Conservation (phyloP, 2,113 vertebrate genomes). For the Ochotona princeps region DNA sequence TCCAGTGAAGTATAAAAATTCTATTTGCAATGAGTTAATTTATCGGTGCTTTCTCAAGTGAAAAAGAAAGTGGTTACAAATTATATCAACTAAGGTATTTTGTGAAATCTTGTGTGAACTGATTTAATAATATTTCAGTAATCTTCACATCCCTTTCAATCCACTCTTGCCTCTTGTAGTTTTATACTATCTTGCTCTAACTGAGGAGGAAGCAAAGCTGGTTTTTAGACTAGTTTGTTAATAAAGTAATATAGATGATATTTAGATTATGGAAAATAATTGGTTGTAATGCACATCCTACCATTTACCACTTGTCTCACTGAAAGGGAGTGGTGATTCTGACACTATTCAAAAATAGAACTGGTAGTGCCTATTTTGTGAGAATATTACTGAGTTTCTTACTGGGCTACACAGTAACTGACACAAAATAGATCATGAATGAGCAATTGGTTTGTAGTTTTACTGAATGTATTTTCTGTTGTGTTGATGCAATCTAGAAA, state of each 20-base stretch:
- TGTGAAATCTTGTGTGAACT: constrained; percentile 6
- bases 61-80: not conserved
- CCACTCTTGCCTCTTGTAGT: not conserved
- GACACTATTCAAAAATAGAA: not conserved
- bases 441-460: not conserved
- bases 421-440: not conserved
- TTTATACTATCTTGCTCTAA: not conserved
- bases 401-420: not conserved
- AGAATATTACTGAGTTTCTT: not conserved
- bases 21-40: not conserved
- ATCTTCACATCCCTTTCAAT: not conserved
- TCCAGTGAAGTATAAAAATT: constrained; percentile 12
- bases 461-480: not conserved
- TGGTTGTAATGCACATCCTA: not conserved
- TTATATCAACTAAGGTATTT: not conserved
- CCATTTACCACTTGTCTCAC: not conserved
- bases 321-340: not conserved
- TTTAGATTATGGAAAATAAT: not conserved
- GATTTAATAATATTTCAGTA: not conserved
- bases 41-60: not conserved
- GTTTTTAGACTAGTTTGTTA: not conserved
- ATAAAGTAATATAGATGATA: not conserved
- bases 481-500: not conserved
- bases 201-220: not conserved
- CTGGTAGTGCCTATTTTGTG: not conserved